Evolutionary conservation across 2,113 vertebrate genomes (phyloP).

Genomic region (Carettochelys insculpta): DNA sequence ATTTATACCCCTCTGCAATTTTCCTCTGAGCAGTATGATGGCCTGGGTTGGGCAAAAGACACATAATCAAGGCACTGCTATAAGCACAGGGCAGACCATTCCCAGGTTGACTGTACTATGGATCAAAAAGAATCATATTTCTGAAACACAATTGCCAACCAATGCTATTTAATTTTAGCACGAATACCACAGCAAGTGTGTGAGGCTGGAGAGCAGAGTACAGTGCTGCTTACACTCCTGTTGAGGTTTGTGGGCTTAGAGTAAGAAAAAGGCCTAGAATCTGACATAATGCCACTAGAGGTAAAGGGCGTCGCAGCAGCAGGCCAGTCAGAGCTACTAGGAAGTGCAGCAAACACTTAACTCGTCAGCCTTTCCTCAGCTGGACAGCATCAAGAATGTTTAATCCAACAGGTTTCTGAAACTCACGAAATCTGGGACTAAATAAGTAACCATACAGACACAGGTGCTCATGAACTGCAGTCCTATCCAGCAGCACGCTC

Average conservation of each 20-base stretch:
- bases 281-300: neutral
- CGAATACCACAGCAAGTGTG: neutral
- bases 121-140: neutral
- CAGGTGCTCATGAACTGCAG: accelerated
- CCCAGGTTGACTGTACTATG: neutral
- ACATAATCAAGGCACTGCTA: neutral
- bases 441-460: no score
- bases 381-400: neutral
- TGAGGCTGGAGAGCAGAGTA: neutral
- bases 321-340: neutral
- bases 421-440: constrained; percentile 7
- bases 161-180: neutral
- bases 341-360: neutral
- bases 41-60: neutral
- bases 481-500: neutral
- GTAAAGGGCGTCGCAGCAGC: neutral
- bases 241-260: neutral
- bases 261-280: neutral
- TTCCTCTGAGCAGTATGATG: neutral
- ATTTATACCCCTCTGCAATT: neutral
- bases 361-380: neutral
- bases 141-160: neutral
- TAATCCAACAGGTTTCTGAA: neutral
- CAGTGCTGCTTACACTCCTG: neutral
- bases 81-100: neutral